These are phyloP conservation scores for Protobothrops mucrosquamatus DNA, from an alignment of 2,113 vertebrate genomes.

Conservation along the genomic window DNA sequence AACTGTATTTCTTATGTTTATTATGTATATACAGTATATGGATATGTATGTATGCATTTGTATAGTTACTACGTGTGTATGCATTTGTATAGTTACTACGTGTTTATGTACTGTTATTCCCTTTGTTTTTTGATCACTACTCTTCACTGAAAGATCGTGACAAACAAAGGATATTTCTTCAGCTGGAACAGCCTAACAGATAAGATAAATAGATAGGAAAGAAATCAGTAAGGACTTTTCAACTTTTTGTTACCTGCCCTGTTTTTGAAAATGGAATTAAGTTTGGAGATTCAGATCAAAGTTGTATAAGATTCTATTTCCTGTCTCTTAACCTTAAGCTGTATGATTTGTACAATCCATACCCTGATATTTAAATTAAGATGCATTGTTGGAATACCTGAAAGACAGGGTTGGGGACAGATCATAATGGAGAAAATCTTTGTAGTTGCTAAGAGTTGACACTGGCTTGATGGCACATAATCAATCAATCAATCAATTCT, in stretches of 20 bases:
- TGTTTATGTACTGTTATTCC: neutral
- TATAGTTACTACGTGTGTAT: neutral
- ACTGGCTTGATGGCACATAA: neutral
- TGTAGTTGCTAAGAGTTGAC: neutral
- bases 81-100: neutral
- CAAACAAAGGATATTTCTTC: constrained; percentile 12
- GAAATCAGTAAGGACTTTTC: constrained; percentile 2
- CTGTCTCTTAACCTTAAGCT: neutral
- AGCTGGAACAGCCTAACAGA: constrained; percentile 14
- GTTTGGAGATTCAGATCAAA: constrained; percentile 15
- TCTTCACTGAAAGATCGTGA: neutral
- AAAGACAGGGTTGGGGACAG: neutral
- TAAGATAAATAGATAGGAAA: constrained; percentile 17
- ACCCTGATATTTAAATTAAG: neutral
- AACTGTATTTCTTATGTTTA: neutral
- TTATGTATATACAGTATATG: neutral
- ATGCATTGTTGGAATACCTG: neutral
- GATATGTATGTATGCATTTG: neutral
- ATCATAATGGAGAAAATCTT: neutral
- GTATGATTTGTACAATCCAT: neutral
- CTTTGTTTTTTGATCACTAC: neutral
- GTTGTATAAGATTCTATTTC: neutral
- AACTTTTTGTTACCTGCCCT: neutral
- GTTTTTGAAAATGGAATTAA: constrained; percentile 21
- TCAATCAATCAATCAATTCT: neutral